Conservation (phyloP, 1,140 invertebrate genomes). For the Samia ricini region DNA sequence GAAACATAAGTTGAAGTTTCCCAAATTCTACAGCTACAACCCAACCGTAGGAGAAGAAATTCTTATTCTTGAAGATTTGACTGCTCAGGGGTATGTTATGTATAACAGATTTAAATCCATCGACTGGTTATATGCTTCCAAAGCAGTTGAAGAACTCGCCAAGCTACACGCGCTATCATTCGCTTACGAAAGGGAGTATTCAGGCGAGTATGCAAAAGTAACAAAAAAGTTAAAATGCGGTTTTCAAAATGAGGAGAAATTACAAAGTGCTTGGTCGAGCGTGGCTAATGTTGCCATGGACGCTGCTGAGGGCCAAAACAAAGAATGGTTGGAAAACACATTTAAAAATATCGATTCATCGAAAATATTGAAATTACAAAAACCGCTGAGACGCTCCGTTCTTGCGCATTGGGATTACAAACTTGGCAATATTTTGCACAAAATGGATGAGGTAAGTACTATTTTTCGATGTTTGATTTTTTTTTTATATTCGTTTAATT, state of each 20-base stretch:
- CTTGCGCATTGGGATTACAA: constrained; percentile 45
- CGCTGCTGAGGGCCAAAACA: constrained; percentile 23
- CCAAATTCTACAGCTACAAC: constrained; percentile 41
- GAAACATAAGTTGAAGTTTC: constrained; percentile 41
- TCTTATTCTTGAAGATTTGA: constrained; percentile 48
- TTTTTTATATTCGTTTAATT: no score
- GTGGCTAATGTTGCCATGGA: constrained; percentile 15
- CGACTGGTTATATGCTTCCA: constrained; percentile 41
- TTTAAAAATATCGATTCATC: constrained; percentile 7
- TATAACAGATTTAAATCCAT: constrained; percentile 38
- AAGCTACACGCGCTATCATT: constrained; percentile 56
- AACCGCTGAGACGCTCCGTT: constrained; percentile 19
- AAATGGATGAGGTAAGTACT: constrained; percentile 28
- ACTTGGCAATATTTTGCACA: constrained; percentile 43
- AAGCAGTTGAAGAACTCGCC: constrained; percentile 36
- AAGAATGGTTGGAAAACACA: constrained; percentile 8
- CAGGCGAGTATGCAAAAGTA: constrained; percentile 41
- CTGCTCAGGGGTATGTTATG: constrained; percentile 30
- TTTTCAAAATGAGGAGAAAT: no score
- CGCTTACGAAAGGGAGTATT: constrained; percentile 37
- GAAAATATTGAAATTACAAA: constrained; percentile 14
- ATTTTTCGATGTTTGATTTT: no score
- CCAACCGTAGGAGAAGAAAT: constrained; percentile 31
- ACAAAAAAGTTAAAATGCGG: constrained; percentile 18
- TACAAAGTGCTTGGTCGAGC: not conserved